A percentile compares a stretch with the other conserved stretches of the same genome.
Evolutionary conservation across 2,113 vertebrate genomes (phyloP).

Genomic region (Phalacrocorax pelagicus): DNA sequence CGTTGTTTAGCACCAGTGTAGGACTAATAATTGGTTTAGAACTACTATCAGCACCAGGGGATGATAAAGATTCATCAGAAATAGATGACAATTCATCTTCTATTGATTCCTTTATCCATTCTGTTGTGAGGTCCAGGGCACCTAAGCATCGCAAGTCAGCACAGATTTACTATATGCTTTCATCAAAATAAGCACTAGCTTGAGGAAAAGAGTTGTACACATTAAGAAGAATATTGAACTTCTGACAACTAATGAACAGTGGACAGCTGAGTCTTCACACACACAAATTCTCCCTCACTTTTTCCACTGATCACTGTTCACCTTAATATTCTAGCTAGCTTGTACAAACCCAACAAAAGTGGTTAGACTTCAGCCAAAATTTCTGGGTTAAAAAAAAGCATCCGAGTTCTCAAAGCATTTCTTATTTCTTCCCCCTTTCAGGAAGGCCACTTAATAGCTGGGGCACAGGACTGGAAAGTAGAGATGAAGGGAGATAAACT

Average conservation of each 20-base stretch:
- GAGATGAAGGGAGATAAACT: neutral
- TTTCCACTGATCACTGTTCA: neutral
- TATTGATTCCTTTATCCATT: slow-evolving; percentile 87
- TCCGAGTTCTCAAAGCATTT: neutral
- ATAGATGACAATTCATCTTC: slow-evolving; percentile 78
- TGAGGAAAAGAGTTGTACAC: neutral
- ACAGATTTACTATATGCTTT: neutral
- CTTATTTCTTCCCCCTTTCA: neutral
- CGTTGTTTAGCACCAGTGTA: slow-evolving; percentile 82
- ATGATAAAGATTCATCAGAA: slow-evolving; percentile 57
- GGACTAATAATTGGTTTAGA: slow-evolving; percentile 79
- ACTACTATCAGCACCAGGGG: slow-evolving; percentile 57
- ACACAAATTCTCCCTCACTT: rapidly evolving
- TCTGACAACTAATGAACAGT: neutral
- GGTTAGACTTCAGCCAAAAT: neutral
- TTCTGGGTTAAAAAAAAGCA: neutral
- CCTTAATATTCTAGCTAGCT: neutral
- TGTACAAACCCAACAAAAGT: neutral
- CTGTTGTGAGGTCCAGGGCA: slow-evolving; percentile 86
- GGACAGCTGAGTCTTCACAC: neutral
- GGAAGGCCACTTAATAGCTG: neutral
- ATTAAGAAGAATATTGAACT: neutral
- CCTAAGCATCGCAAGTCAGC: slow-evolving; percentile 63
- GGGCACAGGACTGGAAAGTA: neutral
- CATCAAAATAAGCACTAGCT: neutral